A percentile compares a stretch with the other conserved stretches of the same genome.
phyloP scores from a whole-genome alignment of 2,113 vertebrate species.

The Vicugna pacos region DNA sequence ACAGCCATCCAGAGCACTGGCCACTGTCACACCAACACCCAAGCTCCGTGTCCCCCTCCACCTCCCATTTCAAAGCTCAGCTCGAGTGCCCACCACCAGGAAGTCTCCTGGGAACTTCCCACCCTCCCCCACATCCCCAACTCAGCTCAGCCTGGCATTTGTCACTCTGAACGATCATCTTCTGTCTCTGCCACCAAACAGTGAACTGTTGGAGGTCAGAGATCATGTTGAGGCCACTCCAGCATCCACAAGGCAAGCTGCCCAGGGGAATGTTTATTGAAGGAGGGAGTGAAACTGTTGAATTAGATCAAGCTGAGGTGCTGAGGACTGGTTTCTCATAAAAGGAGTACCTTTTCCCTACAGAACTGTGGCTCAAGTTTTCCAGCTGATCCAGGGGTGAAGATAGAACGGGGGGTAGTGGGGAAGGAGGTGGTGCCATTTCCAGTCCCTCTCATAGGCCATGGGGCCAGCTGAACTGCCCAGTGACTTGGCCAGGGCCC shows the following conservation, averaged over 20 bases:
- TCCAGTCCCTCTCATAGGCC: neutral
- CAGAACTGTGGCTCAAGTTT: neutral
- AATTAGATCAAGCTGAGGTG: neutral
- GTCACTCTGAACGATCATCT: neutral
- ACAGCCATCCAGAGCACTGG: neutral
- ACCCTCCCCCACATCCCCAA: neutral
- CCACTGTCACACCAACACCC: neutral
- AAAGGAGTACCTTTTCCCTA: neutral
- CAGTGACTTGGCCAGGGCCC: no score
- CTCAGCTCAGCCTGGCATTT: neutral
- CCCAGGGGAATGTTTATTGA: neutral
- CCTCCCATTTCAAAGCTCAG: neutral
- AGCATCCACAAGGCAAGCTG: neutral
- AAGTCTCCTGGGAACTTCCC: neutral
- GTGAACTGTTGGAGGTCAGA: neutral
- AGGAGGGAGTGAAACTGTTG: neutral
- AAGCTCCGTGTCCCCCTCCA: neutral
- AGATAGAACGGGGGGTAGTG: neutral
- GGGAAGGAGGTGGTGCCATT: fast-evolving
- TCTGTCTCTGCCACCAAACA: neutral
- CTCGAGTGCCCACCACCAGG: neutral
- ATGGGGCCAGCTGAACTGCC: fast-evolving
- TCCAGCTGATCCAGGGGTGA: neutral
- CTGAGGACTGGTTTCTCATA: neutral
- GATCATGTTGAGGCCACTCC: neutral